Percentiles rank a stretch among this genome's conserved stretches.
Conservation (phyloP, 2,888 invertebrate genomes). For the Fragum fragum region DNA sequence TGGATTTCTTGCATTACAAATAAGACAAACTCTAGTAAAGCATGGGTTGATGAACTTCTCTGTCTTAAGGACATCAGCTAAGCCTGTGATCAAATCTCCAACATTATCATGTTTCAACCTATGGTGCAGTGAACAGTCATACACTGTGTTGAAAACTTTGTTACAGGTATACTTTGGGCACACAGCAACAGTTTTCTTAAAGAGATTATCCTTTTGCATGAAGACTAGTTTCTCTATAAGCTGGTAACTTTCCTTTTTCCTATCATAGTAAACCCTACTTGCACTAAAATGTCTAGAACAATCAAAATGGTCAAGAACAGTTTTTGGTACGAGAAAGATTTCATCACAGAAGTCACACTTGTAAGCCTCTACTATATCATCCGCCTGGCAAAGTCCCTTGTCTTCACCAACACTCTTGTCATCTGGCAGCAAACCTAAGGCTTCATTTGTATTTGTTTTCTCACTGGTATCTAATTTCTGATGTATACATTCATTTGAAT, state of each 20-base stretch:
- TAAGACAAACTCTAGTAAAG: background rate
- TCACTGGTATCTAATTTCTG: background rate
- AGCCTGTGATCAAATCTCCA: background rate
- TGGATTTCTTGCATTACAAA: background rate
- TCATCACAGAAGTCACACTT: conserved; percentile 24
- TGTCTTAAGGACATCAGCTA: background rate
- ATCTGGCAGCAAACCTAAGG: background rate
- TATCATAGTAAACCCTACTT: background rate
- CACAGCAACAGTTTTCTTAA: conserved; percentile 2
- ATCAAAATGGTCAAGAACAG: background rate
- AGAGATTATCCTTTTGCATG: conserved; percentile 7
- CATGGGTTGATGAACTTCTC: background rate
- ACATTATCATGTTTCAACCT: conserved; percentile 5
- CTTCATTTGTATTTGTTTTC: background rate
- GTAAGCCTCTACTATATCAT: background rate
- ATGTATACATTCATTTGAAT: background rate
- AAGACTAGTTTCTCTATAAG: conserved; percentile 1
- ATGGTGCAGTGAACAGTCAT: conserved; percentile 6
- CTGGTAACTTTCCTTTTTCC: background rate
- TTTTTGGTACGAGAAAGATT: background rate
- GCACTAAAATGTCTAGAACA: conserved; percentile 3
- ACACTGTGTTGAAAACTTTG: conserved; percentile 4
- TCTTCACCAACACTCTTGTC: background rate
- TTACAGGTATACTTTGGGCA: conserved; percentile 2
- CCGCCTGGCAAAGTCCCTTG: background rate